Conservation (phyloP, 64 coral and sea anemone species). For the Stichodactyla helianthus region DNA sequence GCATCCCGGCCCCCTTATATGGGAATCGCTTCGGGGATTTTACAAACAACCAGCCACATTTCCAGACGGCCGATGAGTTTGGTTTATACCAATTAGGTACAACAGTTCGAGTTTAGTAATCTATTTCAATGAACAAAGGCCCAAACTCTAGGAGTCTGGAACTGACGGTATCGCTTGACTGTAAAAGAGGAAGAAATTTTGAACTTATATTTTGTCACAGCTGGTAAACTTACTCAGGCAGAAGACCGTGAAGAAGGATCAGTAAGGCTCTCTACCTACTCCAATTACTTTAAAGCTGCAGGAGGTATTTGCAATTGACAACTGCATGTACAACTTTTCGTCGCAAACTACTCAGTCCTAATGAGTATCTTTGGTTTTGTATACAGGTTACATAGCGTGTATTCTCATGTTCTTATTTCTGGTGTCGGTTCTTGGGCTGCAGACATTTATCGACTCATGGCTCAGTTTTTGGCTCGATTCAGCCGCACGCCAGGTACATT, state of each 20-base stretch:
- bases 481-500: background rate
- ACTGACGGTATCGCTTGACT: too few species aligned
- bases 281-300: conserved; percentile 46
- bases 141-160: too few species aligned
- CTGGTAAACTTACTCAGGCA: conserved; percentile 37
- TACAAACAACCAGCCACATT: too few species aligned
- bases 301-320: conserved; percentile 27
- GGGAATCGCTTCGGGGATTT: background rate
- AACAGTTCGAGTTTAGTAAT: too few species aligned
- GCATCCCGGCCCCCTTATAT: background rate
- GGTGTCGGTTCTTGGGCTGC: conserved; percentile 29
- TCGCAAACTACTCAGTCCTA: too few species aligned
- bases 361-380: background rate
- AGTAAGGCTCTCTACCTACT: conserved; percentile 48
- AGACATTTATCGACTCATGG: conserved; percentile 70
- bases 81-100: too few species aligned
- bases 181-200: too few species aligned
- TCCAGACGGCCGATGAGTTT: background rate
- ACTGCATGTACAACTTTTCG: too few species aligned
- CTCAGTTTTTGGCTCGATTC: conserved; percentile 55
- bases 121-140: too few species aligned
- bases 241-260: conserved; percentile 58
- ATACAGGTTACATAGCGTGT: conserved; percentile 46
- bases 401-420: conserved; percentile 42
- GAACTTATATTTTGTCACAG: background rate